phyloP scores from a whole-genome alignment of 2,113 vertebrate genomes.

The Antechinus flavipes region DNA sequence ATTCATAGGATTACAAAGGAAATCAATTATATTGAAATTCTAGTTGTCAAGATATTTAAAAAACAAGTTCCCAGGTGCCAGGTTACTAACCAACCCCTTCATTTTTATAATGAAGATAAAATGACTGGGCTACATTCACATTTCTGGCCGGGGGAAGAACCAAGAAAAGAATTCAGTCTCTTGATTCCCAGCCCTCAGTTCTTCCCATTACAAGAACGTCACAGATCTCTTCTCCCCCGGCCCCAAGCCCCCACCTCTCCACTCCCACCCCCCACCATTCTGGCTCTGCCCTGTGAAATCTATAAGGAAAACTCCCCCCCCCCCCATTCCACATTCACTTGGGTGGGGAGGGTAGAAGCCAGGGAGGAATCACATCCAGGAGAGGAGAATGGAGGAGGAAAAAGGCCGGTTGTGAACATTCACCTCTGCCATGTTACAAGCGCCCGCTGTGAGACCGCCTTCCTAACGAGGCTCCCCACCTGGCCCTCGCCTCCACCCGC shows the following conservation, averaged over 20 bases:
- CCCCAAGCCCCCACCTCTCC: too few species aligned
- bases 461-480: background rate
- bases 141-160: background rate
- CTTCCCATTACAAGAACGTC: background rate
- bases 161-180: background rate
- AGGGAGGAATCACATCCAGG: background rate
- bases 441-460: background rate
- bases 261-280: background rate
- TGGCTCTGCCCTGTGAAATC: background rate
- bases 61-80: background rate
- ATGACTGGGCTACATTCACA: background rate
- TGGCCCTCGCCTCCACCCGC: too few species aligned
- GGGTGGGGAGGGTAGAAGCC: background rate
- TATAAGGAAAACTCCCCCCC: background rate
- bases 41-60: background rate
- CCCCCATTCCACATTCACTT: background rate
- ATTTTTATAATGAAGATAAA: background rate
- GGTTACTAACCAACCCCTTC: background rate
- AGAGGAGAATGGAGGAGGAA: background rate
- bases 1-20: background rate
- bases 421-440: background rate
- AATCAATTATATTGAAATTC: background rate
- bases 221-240: background rate
- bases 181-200: background rate
- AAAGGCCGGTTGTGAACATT: background rate